A percentile compares a stretch with the other conserved stretches of the same genome.
Evolutionary conservation across 2,797 vertebrate species (phyloP).

Genomic region (Rhinella marina): DNA sequence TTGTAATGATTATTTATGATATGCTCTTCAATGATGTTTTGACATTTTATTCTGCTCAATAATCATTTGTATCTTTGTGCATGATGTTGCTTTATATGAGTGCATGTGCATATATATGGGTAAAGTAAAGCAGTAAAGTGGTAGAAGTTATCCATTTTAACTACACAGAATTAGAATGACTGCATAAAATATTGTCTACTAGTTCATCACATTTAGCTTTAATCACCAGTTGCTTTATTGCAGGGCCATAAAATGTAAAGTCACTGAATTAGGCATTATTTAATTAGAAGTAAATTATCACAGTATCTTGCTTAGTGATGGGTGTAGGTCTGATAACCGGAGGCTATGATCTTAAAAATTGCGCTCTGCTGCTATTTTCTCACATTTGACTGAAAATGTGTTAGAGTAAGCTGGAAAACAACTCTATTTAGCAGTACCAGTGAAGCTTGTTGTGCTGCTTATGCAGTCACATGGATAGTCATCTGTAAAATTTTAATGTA

Average conservation of each 20-base stretch:
- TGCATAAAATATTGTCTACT: not conserved
- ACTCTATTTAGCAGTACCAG: not conserved
- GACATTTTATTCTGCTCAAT: no score
- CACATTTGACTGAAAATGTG: constrained; percentile 14
- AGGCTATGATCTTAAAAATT: constrained; percentile 24
- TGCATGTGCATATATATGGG: no score
- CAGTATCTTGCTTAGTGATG: constrained; percentile 26
- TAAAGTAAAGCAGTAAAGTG: not conserved
- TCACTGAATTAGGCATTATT: not conserved
- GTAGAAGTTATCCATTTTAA: not conserved
- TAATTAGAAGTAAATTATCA: constrained; percentile 33
- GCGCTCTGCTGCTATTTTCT: not conserved
- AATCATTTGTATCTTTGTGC: no score
- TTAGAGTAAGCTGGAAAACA: not conserved
- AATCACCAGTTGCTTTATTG: constrained; percentile 17
- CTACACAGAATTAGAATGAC: not conserved
- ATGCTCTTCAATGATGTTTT: no score
- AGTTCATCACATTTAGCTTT: constrained; percentile 22
- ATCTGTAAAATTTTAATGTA: constrained; percentile 23
- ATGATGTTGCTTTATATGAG: no score
- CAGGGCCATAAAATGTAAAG: not conserved
- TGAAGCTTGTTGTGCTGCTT: constrained; percentile 2
- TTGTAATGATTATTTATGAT: no score
- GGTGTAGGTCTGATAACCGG: constrained; percentile 1
- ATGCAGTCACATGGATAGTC: not conserved